These are phyloP conservation scores for Euphydryas editha DNA, from an alignment of 2,888 invertebrate genomes.

Conservation along the genomic window DNA sequence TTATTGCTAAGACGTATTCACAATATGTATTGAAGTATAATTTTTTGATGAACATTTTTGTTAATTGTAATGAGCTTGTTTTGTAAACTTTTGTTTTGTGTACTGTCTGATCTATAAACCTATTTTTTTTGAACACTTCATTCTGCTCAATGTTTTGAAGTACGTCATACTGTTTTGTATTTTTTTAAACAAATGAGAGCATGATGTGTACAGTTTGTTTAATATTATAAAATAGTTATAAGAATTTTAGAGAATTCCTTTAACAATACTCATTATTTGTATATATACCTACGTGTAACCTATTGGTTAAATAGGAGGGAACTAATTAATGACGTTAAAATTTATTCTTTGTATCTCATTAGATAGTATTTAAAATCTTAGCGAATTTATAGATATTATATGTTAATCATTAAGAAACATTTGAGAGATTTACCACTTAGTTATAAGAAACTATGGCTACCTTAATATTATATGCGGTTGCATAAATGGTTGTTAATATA, in stretches of 20 bases:
- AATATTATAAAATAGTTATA: conserved; percentile 32
- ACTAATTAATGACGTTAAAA: conserved; percentile 72
- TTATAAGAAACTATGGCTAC: conserved; percentile 78
- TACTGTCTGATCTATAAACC: background rate
- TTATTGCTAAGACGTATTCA: conserved; percentile 23
- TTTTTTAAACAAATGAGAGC: conserved; percentile 19
- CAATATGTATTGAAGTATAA: background rate
- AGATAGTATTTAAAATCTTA: conserved; percentile 80
- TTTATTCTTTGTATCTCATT: conserved; percentile 82
- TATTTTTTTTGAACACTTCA: background rate
- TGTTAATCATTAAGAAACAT: conserved; percentile 71
- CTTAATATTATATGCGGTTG: conserved; percentile 72
- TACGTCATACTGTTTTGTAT: conserved; percentile 8
- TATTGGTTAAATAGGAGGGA: conserved; percentile 54
- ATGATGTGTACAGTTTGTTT: conserved; percentile 19
- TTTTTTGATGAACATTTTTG: background rate
- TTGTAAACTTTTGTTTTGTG: background rate
- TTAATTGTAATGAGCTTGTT: background rate
- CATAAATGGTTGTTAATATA: conserved; percentile 80
- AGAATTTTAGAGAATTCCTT: conserved; percentile 40
- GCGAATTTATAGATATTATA: conserved; percentile 80
- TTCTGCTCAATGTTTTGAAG: background rate
- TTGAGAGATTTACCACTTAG: conserved; percentile 82
- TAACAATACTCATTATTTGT: conserved; percentile 79
- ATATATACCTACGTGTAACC: conserved; percentile 63